Conservation (phyloP, 2,113 vertebrate species). For the Dicrurus megarhynchus region DNA sequence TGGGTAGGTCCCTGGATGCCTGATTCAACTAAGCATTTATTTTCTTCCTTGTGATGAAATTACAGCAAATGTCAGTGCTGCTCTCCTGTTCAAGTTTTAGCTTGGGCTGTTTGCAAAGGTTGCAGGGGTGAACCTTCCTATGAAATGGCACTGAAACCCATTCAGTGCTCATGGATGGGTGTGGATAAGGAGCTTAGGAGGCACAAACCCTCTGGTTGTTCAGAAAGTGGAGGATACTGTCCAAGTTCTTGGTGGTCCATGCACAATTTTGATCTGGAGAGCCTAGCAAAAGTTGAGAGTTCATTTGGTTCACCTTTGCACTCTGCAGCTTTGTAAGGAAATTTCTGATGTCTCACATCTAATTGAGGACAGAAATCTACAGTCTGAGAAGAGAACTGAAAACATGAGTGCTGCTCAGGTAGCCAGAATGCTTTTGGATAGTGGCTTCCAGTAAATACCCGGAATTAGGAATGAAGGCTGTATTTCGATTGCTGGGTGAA, state of each 20-base stretch:
- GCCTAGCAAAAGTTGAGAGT: background rate
- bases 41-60: background rate
- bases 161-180: background rate
- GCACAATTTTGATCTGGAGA: background rate
- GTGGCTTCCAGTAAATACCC: background rate
- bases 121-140: background rate
- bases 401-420: background rate
- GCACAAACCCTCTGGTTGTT: background rate
- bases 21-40: background rate
- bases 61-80: background rate
- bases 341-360: background rate
- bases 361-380: background rate
- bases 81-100: background rate
- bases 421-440: background rate
- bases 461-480: background rate
- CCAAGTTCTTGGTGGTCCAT: background rate
- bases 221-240: background rate
- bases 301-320: background rate
- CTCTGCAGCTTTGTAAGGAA: background rate
- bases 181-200: background rate
- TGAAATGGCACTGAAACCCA: background rate
- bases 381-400: background rate
- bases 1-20: background rate
- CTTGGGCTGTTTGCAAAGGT: background rate
- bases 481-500: background rate